phyloP scores from a whole-genome alignment of 1,140 invertebrate species.

The Rhynchophorus ferrugineus region DNA sequence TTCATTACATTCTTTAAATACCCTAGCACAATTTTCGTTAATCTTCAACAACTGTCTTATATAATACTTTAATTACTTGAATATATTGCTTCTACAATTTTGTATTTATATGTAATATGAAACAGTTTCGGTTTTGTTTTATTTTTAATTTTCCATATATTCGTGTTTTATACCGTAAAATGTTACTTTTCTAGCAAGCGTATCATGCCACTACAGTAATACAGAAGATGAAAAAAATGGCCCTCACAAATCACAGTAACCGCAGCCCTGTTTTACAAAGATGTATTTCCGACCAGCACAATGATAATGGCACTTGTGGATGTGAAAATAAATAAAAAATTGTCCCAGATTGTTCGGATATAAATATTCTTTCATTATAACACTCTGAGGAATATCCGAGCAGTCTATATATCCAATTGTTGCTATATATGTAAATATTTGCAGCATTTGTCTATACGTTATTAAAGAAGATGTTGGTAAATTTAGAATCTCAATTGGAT shows the following conservation, averaged over 20 bases:
- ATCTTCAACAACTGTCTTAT: too few species aligned
- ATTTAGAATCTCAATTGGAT: conserved; percentile 4
- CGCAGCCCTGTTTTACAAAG: conserved; percentile 21
- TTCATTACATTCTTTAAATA: too few species aligned
- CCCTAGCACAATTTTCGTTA: too few species aligned
- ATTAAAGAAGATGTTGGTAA: neutral
- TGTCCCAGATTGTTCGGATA: neutral
- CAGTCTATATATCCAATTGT: neutral
- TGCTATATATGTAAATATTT: neutral
- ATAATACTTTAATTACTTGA: too few species aligned
- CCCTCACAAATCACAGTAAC: conserved; percentile 62
- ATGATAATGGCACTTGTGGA: conserved; percentile 15
- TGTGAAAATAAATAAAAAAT: conserved; percentile 10
- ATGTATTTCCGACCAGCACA: conserved; percentile 16
- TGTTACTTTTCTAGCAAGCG: conserved; percentile 66
- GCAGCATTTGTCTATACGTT: too few species aligned
- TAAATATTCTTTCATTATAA: too few species aligned
- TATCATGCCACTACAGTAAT: conserved; percentile 97
- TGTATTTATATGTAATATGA: too few species aligned
- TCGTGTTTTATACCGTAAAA: too few species aligned
- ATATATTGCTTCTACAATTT: too few species aligned
- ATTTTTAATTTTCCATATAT: too few species aligned
- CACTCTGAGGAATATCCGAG: neutral
- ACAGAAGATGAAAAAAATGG: conserved; percentile 91
- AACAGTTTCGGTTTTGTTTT: too few species aligned